Conservation (phyloP, 2,797 vertebrate species). For the Oreochromis mossambicus region DNA sequence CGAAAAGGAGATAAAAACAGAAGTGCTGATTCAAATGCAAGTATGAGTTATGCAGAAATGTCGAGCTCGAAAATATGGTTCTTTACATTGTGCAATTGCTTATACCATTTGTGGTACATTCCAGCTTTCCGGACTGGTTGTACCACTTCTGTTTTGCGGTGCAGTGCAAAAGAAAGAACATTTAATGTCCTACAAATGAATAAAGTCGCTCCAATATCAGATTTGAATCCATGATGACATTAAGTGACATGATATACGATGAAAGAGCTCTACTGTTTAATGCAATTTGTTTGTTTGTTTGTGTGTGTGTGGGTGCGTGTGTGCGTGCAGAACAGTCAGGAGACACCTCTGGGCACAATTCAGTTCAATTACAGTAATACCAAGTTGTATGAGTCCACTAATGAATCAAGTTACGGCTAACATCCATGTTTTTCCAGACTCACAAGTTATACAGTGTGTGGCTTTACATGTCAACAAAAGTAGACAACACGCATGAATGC, state of each 20-base stretch:
- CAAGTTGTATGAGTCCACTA: neutral
- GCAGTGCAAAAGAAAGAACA: neutral
- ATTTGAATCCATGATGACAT: neutral
- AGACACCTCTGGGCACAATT: neutral
- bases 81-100: neutral
- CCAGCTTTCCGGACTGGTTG: neutral
- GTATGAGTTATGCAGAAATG: constrained; percentile 42
- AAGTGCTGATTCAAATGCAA: constrained; percentile 68
- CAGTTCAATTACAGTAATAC: neutral
- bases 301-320: fast-evolving
- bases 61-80: constrained; percentile 13
- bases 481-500: neutral
- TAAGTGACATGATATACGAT: neutral
- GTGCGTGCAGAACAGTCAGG: neutral
- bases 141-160: neutral
- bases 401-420: neutral
- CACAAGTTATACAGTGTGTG: neutral
- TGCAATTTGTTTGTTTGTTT: neutral
- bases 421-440: neutral
- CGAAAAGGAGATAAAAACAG: constrained; percentile 73
- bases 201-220: neutral
- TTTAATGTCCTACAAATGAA: neutral
- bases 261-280: neutral
- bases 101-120: neutral
- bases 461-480: neutral